Percentiles rank a stretch among this genome's conserved stretches.
Evolutionary conservation across 2,888 invertebrate species (phyloP).

Genomic region (Hyposoter didymator): DNA sequence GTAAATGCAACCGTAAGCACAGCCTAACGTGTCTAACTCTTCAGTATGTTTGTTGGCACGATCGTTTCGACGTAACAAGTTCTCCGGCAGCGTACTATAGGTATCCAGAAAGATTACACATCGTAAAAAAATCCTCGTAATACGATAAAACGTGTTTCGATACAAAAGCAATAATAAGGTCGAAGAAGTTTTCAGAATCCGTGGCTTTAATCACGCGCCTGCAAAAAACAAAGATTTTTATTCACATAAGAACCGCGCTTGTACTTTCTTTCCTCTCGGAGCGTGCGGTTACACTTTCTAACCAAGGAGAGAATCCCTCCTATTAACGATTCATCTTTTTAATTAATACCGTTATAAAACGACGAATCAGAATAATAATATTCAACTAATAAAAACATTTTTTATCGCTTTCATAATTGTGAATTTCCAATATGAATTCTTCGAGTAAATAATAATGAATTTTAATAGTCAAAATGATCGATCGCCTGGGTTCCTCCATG

Average conservation of each 20-base stretch:
- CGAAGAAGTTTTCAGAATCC: neutral
- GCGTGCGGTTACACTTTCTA: conserved; percentile 60
- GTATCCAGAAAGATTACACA: neutral
- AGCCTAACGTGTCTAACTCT: neutral
- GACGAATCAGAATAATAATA: conserved; percentile 23
- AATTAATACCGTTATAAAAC: conserved; percentile 22
- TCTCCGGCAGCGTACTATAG: conserved; percentile 13
- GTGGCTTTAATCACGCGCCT: conserved; percentile 15
- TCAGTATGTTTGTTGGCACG: neutral
- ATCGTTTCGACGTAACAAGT: neutral
- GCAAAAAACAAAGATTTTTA: conserved; percentile 13
- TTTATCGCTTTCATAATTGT: neutral
- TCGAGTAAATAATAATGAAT: neutral
- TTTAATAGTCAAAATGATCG: neutral
- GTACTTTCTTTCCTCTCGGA: conserved; percentile 44
- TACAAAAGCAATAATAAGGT: neutral
- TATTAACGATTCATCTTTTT: conserved; percentile 41
- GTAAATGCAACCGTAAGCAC: conserved; percentile 1
- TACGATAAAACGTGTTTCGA: neutral
- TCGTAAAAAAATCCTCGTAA: conserved; percentile 7
- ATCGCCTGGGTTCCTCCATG: neutral
- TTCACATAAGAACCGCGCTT: conserved; percentile 21
- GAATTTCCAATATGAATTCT: neutral
- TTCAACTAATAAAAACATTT: neutral
- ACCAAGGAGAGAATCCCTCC: conserved; percentile 31